Conservation (phyloP, 1,140 invertebrate species). For the Trachymyrmex cornetzi region DNA sequence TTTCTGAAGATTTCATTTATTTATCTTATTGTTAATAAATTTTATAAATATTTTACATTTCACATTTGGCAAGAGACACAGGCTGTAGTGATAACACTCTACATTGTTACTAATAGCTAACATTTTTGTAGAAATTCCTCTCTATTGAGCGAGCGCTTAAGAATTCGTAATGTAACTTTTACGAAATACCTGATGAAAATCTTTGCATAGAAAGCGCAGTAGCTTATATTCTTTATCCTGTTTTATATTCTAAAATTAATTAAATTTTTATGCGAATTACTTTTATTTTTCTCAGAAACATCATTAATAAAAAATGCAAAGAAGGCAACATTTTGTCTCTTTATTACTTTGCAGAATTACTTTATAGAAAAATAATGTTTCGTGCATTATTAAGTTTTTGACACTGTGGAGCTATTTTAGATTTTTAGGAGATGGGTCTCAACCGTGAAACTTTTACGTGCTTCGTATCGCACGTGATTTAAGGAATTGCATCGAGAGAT, state of each 20-base stretch:
- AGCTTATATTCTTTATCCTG: neutral
- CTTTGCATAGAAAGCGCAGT: neutral
- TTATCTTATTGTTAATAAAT: neutral
- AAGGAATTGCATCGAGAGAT: neutral
- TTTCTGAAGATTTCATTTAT: neutral
- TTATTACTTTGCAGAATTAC: neutral
- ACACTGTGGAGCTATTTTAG: neutral
- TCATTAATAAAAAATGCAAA: neutral
- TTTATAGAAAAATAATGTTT: neutral
- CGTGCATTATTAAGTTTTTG: neutral
- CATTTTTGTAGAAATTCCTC: conserved; percentile 2
- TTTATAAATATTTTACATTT: conserved; percentile 39
- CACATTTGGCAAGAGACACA: neutral
- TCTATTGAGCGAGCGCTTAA: neutral
- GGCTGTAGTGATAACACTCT: neutral
- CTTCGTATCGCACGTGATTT: neutral
- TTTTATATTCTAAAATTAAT: neutral
- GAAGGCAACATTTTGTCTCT: neutral
- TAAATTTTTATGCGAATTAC: neutral
- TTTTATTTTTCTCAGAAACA: neutral
- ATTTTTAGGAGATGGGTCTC: neutral
- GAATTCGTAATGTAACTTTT: conserved; percentile 14
- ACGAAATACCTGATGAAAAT: conserved; percentile 18
- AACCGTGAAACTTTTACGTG: neutral
- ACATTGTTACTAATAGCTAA: conserved; percentile 7